Conservation (phyloP, 2,888 invertebrate genomes). For the Drosophila ochracea region DNA sequence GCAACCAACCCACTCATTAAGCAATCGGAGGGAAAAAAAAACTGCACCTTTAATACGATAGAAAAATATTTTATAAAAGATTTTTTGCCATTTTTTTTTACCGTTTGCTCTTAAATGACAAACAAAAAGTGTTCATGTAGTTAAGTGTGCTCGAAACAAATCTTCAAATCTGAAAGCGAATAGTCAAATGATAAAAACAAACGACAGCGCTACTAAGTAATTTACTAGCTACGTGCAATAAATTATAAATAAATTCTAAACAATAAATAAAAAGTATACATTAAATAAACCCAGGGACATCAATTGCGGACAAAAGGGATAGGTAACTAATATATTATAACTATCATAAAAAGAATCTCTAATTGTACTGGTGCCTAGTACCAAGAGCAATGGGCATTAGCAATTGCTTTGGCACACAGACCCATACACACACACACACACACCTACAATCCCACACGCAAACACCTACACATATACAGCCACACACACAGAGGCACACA, state of each 20-base stretch:
- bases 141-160: constrained; percentile 53
- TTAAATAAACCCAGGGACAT: neutral
- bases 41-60: constrained; percentile 49
- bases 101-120: constrained; percentile 56
- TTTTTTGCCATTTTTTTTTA: constrained; percentile 71
- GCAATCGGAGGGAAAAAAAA: constrained; percentile 44
- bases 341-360: constrained; percentile 20
- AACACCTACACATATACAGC: neutral
- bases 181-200: constrained; percentile 22
- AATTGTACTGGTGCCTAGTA: constrained; percentile 25
- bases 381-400: constrained; percentile 7
- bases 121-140: constrained; percentile 70
- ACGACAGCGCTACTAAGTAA: constrained; percentile 20
- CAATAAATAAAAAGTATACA: constrained; percentile 1
- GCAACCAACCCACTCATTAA: constrained; percentile 36
- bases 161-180: constrained; percentile 21
- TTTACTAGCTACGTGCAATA: constrained; percentile 11
- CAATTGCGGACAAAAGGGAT: constrained; percentile 20
- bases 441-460: neutral
- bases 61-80: constrained; percentile 57
- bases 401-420: constrained; percentile 16
- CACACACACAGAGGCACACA: neutral
- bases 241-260: constrained; percentile 3
- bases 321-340: constrained; percentile 32
- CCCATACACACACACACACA: constrained; percentile 6